Evolutionary conservation across 2,113 vertebrate genomes (phyloP).

Genomic region (rat (Rattus norvegicus)): GRCr8 NC_086039.1:100717501-100718000

Average conservation of each 20-base stretch:
- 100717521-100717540: constrained; percentile 75
- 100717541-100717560: constrained; percentile 73
- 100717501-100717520: constrained; percentile 54
- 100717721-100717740: constrained; percentile 24
- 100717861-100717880: not conserved
- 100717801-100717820: not conserved
- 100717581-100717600: constrained; percentile 48
- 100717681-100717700: constrained; percentile 68
- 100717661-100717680: constrained; percentile 54
- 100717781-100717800: not conserved
- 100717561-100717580: constrained; percentile 75
- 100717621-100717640: not conserved
- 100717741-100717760: constrained; percentile 17
- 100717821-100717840: not conserved
- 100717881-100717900: not conserved
- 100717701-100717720: constrained; percentile 13
- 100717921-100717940: not conserved
- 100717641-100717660: constrained; percentile 23
- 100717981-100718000: no score
- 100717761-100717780: not conserved
- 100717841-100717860: not conserved
- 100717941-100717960: not conserved
- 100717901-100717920: not conserved
- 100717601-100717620: constrained; percentile 57
- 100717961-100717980: no score